Evolutionary conservation across 1,140 invertebrate species (phyloP).

Genomic region (Atta texana): DNA sequence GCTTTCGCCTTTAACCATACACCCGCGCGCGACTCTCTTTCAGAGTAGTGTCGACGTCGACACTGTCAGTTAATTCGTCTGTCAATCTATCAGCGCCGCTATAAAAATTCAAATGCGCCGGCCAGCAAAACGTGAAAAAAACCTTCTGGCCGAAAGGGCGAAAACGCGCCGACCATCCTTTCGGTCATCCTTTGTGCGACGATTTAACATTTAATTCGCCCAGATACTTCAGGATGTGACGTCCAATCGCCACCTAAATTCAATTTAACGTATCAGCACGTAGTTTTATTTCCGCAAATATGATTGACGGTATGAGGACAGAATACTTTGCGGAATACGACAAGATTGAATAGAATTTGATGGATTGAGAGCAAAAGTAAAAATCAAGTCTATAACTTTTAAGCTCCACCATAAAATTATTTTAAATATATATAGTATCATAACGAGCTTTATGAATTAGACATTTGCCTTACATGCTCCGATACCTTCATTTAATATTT

Average conservation of each 20-base stretch:
- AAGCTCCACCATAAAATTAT: not conserved
- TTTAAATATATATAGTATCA: constrained; percentile 28
- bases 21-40: constrained; percentile 36
- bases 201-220: constrained; percentile 62
- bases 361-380: not conserved
- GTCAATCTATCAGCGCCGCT: constrained; percentile 59
- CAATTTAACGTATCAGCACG: constrained; percentile 50
- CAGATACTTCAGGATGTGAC: constrained; percentile 59
- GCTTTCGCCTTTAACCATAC: constrained; percentile 28
- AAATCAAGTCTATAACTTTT: not conserved
- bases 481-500: not conserved
- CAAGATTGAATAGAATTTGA: constrained; percentile 27
- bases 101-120: constrained; percentile 62
- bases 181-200: constrained; percentile 52
- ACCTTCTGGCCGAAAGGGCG: constrained; percentile 35
- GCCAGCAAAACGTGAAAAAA: constrained; percentile 56
- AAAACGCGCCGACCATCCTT: constrained; percentile 43
- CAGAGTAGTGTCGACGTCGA: constrained; percentile 53
- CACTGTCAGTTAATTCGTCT: constrained; percentile 63
- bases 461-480: not conserved
- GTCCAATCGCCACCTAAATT: constrained; percentile 47
- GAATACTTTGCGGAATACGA: constrained; percentile 13
- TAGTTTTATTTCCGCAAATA: constrained; percentile 40
- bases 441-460: not conserved
- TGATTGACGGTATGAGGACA: constrained; percentile 49